Conservation (phyloP, 2,888 invertebrate species). For the Drosophila peninsularis region DNA sequence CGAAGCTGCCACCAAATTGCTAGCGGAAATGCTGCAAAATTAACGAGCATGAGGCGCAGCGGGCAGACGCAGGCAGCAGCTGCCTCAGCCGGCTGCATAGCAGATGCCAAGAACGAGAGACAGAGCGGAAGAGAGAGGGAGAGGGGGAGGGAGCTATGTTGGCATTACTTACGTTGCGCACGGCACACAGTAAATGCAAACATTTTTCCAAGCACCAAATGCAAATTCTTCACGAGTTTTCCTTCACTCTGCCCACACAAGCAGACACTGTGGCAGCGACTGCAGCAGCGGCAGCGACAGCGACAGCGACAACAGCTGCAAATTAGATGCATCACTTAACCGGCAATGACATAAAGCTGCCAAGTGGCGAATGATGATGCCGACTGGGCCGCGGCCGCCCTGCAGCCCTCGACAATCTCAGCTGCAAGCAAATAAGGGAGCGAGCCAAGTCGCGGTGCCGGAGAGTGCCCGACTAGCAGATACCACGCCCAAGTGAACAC, state of each 20-base stretch:
- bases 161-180: slow-evolving; percentile 35
- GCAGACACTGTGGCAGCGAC: neutral
- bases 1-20: slow-evolving; percentile 72
- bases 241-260: neutral
- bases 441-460: neutral
- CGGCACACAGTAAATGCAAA: slow-evolving; percentile 57
- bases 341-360: slow-evolving; percentile 78
- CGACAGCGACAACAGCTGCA: slow-evolving; percentile 68
- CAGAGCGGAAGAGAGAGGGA: neutral
- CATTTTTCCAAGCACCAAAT: slow-evolving; percentile 59
- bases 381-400: slow-evolving; percentile 30
- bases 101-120: neutral
- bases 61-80: slow-evolving; percentile 15
- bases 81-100: no score
- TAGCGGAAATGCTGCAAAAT: slow-evolving; percentile 80
- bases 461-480: neutral
- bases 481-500: neutral
- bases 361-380: slow-evolving; percentile 62
- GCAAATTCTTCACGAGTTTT: slow-evolving; percentile 44
- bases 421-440: neutral
- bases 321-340: slow-evolving; percentile 80
- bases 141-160: neutral
- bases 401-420: slow-evolving; percentile 5
- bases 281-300: slow-evolving; percentile 5
- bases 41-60: slow-evolving; percentile 70